Base-by-base conservation (phyloP, 35 echinoderm and acorn worm genomes). In the Lytechinus pictus region DNA sequence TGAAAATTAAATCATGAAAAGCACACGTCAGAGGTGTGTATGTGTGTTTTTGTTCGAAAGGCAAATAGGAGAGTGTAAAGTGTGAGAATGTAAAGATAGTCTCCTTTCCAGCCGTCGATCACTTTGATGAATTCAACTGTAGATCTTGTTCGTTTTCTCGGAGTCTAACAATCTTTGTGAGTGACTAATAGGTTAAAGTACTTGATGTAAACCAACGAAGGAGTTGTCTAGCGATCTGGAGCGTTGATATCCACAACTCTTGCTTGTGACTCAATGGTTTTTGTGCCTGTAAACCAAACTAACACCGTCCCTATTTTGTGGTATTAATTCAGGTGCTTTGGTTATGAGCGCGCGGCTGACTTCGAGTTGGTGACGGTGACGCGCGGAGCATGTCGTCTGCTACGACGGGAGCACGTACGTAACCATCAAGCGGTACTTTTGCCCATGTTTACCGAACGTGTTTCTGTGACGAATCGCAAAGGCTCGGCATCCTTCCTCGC, bases 371-470 rank as follows among this genome's bases (percentile, higher is more conserved):
- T 53, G 92, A 27, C 52, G 54, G 92, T 28, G 92, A 57, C 53
- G 92, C 52, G 92, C 92, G 52, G 92, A 54, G 54, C 92, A 93
- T 93, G 92, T 93, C 92, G 92, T 33, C 53, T 27, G 92, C 29
- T 54, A 57, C n/a, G 92, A 27, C n/a, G 54, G 9, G 55, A 54
- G 92, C 92, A 93, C 92, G 92, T 93, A 55, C 52, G 53, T 33
- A 27, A 54, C 92, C 27, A 93, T 54, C 92, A 93, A 93, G 53
- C 92, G 92, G 92, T 93, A 93, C 92, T 93, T 93, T 93, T 57
- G 56, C 27, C n/a, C 92, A 27, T 93, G 92, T 93, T 93, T 93
- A 57, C 92, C 52, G 92, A 93, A 93, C 92, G 92, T 93, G 92
- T 54, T 57, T 93, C 27, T 24, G 54, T 27, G 92, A 93, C 92